Conservation (phyloP, 2,113 vertebrate species). For the Isichthys henryi region DNA sequence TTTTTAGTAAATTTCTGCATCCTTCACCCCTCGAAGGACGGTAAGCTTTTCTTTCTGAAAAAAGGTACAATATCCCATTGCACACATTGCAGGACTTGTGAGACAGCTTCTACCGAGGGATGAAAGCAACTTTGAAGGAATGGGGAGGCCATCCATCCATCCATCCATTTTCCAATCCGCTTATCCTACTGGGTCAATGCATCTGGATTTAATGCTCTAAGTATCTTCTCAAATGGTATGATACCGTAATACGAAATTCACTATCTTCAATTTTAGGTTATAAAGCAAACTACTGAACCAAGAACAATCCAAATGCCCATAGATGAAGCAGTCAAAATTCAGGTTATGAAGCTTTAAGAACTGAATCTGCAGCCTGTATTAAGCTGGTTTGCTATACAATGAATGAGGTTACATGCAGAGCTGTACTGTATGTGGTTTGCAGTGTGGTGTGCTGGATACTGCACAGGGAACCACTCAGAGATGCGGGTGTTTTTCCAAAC, state of each 20-base stretch:
- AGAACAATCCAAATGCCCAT: neutral
- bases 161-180: too few relatives aligned
- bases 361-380: neutral
- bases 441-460: neutral
- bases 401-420: neutral
- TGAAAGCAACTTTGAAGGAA: neutral
- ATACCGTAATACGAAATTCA: neutral
- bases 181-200: too few relatives aligned
- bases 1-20: neutral
- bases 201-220: neutral
- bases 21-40: neutral
- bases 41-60: neutral
- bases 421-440: neutral
- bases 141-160: too few relatives aligned
- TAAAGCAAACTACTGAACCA: neutral
- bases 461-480: neutral
- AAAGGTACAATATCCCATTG: neutral
- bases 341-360: neutral
- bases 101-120: neutral
- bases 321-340: neutral
- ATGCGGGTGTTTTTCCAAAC: conserved; percentile 6
- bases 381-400: neutral
- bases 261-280: neutral
- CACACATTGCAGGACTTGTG: neutral
- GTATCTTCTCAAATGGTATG: neutral